Base-by-base conservation (phyloP, 2,888 invertebrate species). In the Oscheius myriophilus region DNA sequence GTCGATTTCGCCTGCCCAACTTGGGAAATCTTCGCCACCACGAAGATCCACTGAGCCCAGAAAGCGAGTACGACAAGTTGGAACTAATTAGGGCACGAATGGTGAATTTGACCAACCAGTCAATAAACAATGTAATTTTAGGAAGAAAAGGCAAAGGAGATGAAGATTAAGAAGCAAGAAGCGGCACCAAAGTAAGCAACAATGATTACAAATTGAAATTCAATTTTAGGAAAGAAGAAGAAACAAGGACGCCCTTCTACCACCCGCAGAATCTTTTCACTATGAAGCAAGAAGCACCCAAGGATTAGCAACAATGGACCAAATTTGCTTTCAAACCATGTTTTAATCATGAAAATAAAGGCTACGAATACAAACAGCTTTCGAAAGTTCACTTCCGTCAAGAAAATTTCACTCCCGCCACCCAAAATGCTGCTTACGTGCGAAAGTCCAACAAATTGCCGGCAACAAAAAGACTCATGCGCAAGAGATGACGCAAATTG, bases 1-100 rank as follows among this genome's bases (percentile, higher is more conserved):
- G 73, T 18, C 70, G 76, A 6, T 61, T 72, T 26, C 65, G 73
- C 12, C 63, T 76, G 0, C 76, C 76, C 6, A 76, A 73, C 43
- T 39, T 76, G 49, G 67, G 67, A 39, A 72, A 73, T 9, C 63
- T 55, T 45, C 73, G 76, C 0, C 69, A 63, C 12, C 69, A 71
- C 65, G 68, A 68, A 14, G 68, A 68, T 45, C 45, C 64, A 4
- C 46, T 26, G 3, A 68, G 62, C 54, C 68, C 68, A 7, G 71
- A 71, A 49, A 71, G 72, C 18, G 74, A 74, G 21, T 59, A 45
- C 26, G 52, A 45, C 33, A 67, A 67, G 26, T 18, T 59, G 67
- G 67, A 67, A 14, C 52, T 67, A 7, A 67, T 67, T 16, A 49
- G 43, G 18, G 59, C 61, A 18, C 16, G 54, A 53, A 67, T 67